A percentile compares a stretch with the other conserved stretches of the same genome.
These are phyloP conservation scores for Brachylomia viminalis DNA, from an alignment of 2,888 invertebrate genomes.

Conservation along the genomic window DNA sequence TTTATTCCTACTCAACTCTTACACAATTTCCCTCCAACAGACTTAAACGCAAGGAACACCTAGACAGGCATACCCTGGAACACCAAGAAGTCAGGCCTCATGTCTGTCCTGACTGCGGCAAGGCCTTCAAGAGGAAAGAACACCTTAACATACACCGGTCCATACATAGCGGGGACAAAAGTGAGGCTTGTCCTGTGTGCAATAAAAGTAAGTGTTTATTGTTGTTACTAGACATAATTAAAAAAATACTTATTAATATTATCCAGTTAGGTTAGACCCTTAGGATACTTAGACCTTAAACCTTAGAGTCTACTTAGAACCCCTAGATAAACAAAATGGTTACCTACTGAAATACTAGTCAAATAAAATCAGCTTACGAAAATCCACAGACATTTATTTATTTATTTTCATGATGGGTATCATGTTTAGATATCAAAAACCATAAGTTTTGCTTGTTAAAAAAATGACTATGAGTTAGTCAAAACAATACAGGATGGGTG, in stretches of 20 bases:
- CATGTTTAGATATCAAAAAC: no score
- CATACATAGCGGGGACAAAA: slow-evolving; percentile 95
- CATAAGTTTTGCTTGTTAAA: no score
- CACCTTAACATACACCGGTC: slow-evolving; percentile 95
- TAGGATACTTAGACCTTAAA: no score
- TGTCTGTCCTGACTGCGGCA: slow-evolving; percentile 93
- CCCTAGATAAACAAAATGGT: no score
- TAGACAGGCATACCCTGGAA: slow-evolving; percentile 94
- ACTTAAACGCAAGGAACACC: slow-evolving; percentile 94
- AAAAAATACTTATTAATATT: background rate
- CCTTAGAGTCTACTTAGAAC: no score
- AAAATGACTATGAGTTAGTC: background rate
- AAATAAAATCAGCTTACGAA: no score
- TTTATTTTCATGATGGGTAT: no score
- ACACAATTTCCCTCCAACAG: slow-evolving; percentile 66
- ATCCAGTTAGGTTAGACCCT: no score
- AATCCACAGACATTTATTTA: no score
- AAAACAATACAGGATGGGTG: background rate
- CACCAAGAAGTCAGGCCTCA: slow-evolving; percentile 94
- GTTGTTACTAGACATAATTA: background rate
- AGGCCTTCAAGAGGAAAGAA: slow-evolving; percentile 95
- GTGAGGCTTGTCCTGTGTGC: slow-evolving; percentile 93
- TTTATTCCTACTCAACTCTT: background rate
- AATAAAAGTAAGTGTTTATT: slow-evolving; percentile 89
- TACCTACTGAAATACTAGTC: no score